Conservation (phyloP, 2,888 invertebrate species). For the Phytoseiulus persimilis region DNA sequence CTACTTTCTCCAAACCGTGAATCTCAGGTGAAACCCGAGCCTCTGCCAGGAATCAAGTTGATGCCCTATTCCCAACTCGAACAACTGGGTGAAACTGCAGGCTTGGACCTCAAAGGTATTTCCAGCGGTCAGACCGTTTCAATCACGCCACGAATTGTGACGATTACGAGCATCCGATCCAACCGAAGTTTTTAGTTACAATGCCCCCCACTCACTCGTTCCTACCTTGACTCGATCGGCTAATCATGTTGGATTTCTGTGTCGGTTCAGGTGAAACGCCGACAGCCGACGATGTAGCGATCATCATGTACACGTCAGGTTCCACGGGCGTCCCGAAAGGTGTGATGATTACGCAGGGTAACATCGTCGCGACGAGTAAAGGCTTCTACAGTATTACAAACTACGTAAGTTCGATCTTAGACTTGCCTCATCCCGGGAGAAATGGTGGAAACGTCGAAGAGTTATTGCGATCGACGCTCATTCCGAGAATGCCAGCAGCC, state of each 20-base stretch:
- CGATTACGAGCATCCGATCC: too few species aligned
- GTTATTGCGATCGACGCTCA: neutral
- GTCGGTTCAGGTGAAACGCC: conserved; percentile 54
- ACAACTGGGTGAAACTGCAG: conserved; percentile 68
- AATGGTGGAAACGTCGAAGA: neutral
- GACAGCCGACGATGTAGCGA: conserved; percentile 69
- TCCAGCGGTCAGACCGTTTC: neutral
- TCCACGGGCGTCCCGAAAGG: conserved; percentile 93
- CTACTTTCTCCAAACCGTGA: neutral
- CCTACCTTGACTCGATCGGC: too few species aligned
- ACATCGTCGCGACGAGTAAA: conserved; percentile 34
- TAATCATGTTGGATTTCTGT: too few species aligned
- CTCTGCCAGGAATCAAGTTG: conserved; percentile 45
- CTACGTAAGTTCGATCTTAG: conserved; percentile 5
- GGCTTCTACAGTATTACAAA: conserved; percentile 12
- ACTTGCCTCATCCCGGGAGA: neutral
- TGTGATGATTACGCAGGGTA: conserved; percentile 40
- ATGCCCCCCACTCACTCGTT: too few species aligned
- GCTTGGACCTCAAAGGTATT: conserved; percentile 47
- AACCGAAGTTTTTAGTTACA: too few species aligned
- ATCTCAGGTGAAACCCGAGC: conserved; percentile 39
- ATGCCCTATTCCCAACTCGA: conserved; percentile 59
- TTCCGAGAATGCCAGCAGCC: neutral
- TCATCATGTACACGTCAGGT: conserved; percentile 98
- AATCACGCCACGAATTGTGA: too few species aligned